Evolutionary conservation across 2,113 vertebrate genomes (phyloP).

Genomic region (Porphyrio hochstetteri): DNA sequence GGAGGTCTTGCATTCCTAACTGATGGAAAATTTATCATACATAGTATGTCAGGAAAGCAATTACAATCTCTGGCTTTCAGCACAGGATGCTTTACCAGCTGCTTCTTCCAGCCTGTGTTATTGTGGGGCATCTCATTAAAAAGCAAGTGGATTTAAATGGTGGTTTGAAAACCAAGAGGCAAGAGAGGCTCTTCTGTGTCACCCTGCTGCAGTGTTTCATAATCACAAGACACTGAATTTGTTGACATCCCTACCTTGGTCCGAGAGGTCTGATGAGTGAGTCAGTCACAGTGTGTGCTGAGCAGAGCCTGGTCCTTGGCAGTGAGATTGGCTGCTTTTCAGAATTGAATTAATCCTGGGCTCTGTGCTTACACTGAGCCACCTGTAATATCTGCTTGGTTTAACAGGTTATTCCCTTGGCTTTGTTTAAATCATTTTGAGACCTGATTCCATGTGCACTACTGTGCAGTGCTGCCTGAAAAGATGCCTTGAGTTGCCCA

Average conservation of each 20-base stretch:
- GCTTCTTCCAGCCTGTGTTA: neutral
- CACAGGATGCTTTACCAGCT: neutral
- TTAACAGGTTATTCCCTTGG: neutral
- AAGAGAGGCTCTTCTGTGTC: neutral
- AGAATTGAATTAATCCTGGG: neutral
- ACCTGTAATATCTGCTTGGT: neutral
- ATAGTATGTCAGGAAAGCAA: neutral
- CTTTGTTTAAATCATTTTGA: neutral
- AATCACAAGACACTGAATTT: neutral
- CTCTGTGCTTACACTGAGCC: neutral
- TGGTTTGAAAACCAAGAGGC: neutral
- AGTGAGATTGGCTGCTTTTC: neutral
- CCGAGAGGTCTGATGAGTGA: neutral
- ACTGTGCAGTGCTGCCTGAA: accelerated
- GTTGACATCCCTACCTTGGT: neutral
- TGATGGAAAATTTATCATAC: neutral
- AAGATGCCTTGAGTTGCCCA: neutral
- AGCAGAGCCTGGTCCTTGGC: neutral
- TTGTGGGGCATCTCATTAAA: neutral
- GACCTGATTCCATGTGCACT: neutral
- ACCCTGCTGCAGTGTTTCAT: neutral
- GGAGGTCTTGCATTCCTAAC: neutral
- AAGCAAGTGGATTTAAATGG: neutral
- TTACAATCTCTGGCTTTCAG: neutral
- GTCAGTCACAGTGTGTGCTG: neutral